Conservation (phyloP, 2,888 invertebrate genomes). For the Oscheius sp. region DNA sequence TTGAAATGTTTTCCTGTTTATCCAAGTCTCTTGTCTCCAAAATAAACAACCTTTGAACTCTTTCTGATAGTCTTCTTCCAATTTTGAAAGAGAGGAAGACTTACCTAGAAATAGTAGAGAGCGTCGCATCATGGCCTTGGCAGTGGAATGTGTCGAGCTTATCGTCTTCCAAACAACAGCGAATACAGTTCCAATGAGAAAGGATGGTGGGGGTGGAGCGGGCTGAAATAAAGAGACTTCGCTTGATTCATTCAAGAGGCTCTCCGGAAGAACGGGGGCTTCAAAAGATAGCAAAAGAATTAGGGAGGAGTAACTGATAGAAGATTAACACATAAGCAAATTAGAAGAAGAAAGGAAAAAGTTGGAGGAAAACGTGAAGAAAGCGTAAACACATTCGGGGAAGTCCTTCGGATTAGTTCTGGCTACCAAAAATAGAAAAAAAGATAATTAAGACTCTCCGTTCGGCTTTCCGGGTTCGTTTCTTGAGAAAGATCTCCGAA, state of each 20-base stretch:
- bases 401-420: too few relatives aligned
- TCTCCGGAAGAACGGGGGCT: not conserved
- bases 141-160: not conserved
- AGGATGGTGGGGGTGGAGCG: too few relatives aligned
- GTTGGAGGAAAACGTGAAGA: too few relatives aligned
- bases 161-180: not conserved
- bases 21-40: not conserved
- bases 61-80: not conserved
- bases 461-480: too few relatives aligned
- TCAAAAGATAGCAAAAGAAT: not conserved
- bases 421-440: too few relatives aligned
- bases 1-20: not conserved
- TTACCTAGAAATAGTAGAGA: not conserved
- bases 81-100: not conserved
- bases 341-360: not conserved
- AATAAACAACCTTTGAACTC: not conserved
- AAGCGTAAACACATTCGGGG: too few relatives aligned
- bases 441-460: too few relatives aligned
- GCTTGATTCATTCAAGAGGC: too few relatives aligned
- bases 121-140: not conserved
- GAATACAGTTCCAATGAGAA: conserved; percentile 6
- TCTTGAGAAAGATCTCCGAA: not conserved
- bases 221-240: too few relatives aligned
- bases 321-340: not conserved
- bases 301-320: not conserved